Evolutionary conservation across 2,113 vertebrate genomes (phyloP).

Genomic region (Coryphaenoides rupestris): DNA sequence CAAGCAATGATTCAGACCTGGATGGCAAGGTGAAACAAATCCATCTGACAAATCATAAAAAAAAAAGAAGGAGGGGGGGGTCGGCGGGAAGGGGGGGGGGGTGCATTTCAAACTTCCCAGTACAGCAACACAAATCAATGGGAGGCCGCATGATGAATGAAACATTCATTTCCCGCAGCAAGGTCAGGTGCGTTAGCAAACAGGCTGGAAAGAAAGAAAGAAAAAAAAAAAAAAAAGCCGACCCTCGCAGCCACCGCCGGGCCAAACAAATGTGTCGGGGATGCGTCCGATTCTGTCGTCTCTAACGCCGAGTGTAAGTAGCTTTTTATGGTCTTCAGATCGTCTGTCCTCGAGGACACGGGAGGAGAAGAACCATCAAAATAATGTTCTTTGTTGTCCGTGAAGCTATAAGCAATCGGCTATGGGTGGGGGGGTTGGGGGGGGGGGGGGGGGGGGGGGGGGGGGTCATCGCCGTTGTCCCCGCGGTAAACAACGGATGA

Average conservation of each 20-base stretch:
- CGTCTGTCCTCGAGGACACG: conserved; percentile 50
- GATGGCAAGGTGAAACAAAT: conserved; percentile 60
- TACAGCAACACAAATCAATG: conserved; percentile 58
- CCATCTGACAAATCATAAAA: conserved; percentile 25
- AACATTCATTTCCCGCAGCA: conserved; percentile 57
- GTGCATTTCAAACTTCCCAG: conserved; percentile 1
- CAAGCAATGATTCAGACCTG: conserved; percentile 49
- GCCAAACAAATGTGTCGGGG: conserved; percentile 53
- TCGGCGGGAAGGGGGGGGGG: no score
- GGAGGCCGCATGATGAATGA: conserved; percentile 47
- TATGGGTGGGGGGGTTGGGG: conserved; percentile 10
- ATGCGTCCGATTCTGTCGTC: conserved; percentile 60
- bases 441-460: conserved; percentile 17
- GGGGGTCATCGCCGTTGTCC: conserved; percentile 42
- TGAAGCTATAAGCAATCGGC: conserved; percentile 56
- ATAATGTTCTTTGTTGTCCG: conserved; percentile 38
- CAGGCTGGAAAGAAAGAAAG: conserved; percentile 55
- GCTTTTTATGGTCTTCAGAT: conserved; percentile 50
- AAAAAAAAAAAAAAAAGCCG: conserved; percentile 56
- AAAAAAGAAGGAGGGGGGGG: conserved; percentile 4
- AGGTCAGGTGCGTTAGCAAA: conserved; percentile 64
- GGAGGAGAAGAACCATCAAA: conserved; percentile 42
- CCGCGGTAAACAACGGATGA: conserved; percentile 43
- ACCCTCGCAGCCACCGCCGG: conserved; percentile 40
- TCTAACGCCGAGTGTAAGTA: conserved; percentile 58